Evolutionary conservation across 2,797 vertebrate species (phyloP).

Genomic region (Sebastes itinus): DNA sequence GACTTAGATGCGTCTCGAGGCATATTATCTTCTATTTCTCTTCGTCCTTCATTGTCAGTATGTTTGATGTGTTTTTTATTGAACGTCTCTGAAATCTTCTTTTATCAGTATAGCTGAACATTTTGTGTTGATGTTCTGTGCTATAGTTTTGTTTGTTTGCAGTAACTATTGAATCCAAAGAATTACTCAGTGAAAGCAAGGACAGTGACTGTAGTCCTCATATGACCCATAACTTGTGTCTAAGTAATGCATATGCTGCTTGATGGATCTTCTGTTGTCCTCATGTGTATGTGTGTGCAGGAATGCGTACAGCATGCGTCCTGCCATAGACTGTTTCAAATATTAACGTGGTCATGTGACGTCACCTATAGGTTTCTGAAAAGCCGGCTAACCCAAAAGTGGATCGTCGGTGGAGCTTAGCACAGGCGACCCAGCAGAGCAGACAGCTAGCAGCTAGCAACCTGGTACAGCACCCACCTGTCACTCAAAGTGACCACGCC

Average conservation of each 20-base stretch:
- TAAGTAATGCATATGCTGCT: not conserved
- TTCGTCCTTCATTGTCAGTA: slow-evolving; percentile 19
- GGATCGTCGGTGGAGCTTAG: too few relatives aligned
- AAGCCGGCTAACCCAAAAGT: too few relatives aligned
- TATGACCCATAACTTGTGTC: not conserved
- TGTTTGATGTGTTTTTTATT: slow-evolving; percentile 46
- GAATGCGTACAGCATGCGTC: not conserved
- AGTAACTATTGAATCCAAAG: not conserved
- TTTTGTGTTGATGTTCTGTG: slow-evolving; percentile 15
- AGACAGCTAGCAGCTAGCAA: too few relatives aligned
- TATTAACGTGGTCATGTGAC: too few relatives aligned
- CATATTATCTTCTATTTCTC: slow-evolving; percentile 31
- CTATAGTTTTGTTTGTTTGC: slow-evolving; percentile 6
- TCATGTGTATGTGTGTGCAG: not conserved
- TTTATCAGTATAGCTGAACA: slow-evolving; percentile 15
- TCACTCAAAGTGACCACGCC: too few relatives aligned
- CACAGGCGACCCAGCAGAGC: too few relatives aligned
- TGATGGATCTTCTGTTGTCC: not conserved
- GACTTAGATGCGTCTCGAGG: not conserved
- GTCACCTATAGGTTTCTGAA: too few relatives aligned
- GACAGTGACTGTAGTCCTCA: not conserved
- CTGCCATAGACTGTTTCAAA: too few relatives aligned
- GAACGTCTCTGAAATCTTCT: slow-evolving; percentile 13
- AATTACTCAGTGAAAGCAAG: slow-evolving; percentile 8
- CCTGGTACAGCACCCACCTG: too few relatives aligned